Conservation (phyloP, 2,113 vertebrate species). For the Hylia prasina region DNA sequence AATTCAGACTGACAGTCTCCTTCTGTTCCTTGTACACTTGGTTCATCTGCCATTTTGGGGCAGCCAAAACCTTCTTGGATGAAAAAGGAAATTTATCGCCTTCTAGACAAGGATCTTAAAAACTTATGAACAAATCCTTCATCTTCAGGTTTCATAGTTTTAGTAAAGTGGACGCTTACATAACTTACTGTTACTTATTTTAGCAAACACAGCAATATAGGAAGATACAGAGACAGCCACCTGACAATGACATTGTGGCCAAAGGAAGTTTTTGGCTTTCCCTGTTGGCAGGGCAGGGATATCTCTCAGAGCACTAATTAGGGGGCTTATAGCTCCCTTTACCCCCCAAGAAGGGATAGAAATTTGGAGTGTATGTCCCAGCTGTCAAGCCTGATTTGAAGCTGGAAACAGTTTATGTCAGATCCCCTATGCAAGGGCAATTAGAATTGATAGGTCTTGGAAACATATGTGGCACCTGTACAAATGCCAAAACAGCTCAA, state of each 20-base stretch:
- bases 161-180: background rate
- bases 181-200: background rate
- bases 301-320: background rate
- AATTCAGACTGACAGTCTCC: background rate
- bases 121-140: background rate
- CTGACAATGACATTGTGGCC: background rate
- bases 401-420: background rate
- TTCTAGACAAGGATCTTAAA: background rate
- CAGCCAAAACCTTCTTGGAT: background rate
- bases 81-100: background rate
- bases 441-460: background rate
- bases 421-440: background rate
- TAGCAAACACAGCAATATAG: background rate
- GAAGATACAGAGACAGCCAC: background rate
- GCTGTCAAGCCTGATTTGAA: background rate
- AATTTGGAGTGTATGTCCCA: background rate
- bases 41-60: background rate
- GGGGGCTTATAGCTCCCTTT: background rate
- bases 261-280: background rate
- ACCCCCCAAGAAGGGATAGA: background rate
- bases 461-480: background rate
- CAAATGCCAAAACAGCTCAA: background rate
- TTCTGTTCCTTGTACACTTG: background rate
- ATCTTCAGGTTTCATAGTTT: background rate
- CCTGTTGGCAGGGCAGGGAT: background rate